Percentiles rank a stretch among this genome's conserved stretches.
Conservation (phyloP, 1,140 invertebrate species). For the Drosophila nebulosa region DNA sequence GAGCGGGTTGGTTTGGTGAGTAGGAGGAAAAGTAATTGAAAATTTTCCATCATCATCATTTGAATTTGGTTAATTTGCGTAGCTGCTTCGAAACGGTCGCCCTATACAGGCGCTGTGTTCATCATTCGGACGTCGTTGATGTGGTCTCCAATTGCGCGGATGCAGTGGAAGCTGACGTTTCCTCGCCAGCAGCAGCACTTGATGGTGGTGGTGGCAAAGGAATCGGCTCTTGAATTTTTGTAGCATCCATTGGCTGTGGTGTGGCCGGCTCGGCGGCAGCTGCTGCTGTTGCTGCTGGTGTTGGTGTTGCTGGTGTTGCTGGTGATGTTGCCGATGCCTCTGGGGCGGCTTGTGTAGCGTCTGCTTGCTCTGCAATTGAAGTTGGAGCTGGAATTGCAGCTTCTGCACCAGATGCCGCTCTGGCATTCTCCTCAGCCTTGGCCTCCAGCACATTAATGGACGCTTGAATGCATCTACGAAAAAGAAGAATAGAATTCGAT, state of each 20-base stretch:
- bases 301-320: background rate
- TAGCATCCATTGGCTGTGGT: conserved; percentile 62
- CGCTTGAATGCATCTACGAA: conserved; percentile 87
- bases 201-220: conserved; percentile 69
- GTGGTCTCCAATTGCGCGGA: conserved; percentile 26
- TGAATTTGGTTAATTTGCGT: conserved; percentile 75
- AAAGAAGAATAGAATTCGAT: background rate
- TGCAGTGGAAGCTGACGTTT: background rate
- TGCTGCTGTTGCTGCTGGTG: background rate
- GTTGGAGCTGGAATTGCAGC: background rate
- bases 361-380: background rate
- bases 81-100: conserved; percentile 67
- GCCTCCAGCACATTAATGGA: conserved; percentile 91
- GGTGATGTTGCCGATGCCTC: conserved; percentile 3
- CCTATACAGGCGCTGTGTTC: conserved; percentile 58
- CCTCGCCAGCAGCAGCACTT: conserved; percentile 19
- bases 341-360: conserved; percentile 7
- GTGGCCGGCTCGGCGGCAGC: conserved; percentile 39
- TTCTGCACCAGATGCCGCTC: conserved; percentile 20
- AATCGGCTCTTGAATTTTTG: conserved; percentile 70
- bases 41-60: conserved; percentile 38
- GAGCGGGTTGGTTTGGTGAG: too few relatives aligned
- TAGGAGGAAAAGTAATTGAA: background rate
- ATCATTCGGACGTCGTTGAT: conserved; percentile 64
- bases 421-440: conserved; percentile 83